A percentile compares a stretch with the other conserved stretches of the same genome.
These are phyloP conservation scores for Catharus bicknelli DNA, from an alignment of 2,113 vertebrate genomes.

Conservation along the genomic window DNA sequence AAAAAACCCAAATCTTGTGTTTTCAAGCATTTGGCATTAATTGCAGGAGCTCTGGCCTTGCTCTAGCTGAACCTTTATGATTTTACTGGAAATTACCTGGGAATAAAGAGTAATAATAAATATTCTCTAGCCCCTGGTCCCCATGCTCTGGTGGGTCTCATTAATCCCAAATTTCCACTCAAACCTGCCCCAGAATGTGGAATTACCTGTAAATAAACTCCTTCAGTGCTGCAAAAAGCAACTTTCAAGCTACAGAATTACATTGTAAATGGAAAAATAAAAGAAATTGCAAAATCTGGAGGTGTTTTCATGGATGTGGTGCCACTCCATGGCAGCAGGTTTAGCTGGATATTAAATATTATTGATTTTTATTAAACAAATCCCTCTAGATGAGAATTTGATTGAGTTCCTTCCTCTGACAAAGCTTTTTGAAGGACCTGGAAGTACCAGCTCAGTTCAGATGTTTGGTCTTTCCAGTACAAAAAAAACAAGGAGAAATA, in stretches of 20 bases:
- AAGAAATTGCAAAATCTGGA: neutral
- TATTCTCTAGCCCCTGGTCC: neutral
- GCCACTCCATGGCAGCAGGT: neutral
- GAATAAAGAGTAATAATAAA: neutral
- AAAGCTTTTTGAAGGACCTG: neutral
- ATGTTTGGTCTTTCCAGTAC: neutral
- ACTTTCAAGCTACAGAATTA: neutral
- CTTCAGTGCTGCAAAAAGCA: neutral
- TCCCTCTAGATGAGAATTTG: neutral
- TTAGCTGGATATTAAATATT: neutral
- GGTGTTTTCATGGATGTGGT: neutral
- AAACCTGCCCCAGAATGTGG: neutral
- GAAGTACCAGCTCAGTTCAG: neutral
- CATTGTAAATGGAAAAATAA: neutral
- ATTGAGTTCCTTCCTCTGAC: neutral
- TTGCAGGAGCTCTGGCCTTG: neutral
- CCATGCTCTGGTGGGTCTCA: neutral
- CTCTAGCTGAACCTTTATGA: neutral
- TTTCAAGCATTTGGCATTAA: neutral
- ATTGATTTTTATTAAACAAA: neutral
- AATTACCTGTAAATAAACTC: neutral
- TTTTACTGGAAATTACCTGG: neutral
- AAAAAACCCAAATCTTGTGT: neutral
- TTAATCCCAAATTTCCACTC: neutral
- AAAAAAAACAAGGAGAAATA: neutral